These are phyloP conservation scores for Spisula solida DNA, from an alignment of 2,888 invertebrate genomes.

Conservation along the genomic window DNA sequence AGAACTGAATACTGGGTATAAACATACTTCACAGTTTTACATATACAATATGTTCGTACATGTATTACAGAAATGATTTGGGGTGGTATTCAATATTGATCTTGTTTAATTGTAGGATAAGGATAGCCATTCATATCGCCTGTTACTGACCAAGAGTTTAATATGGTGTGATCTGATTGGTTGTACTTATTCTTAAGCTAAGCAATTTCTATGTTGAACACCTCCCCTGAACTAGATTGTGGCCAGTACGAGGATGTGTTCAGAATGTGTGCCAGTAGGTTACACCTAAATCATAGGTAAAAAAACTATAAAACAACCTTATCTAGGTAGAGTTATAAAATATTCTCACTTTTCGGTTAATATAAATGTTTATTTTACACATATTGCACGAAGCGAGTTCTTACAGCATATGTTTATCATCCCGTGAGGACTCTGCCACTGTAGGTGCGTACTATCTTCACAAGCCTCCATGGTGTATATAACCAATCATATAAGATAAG, in stretches of 20 bases:
- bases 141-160: too few species aligned
- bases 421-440: neutral
- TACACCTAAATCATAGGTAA: neutral
- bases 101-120: too few species aligned
- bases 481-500: neutral
- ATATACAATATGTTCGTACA: too few species aligned
- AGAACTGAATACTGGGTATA: too few species aligned
- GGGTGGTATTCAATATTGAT: too few species aligned
- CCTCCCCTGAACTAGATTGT: too few species aligned
- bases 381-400: neutral
- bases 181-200: too few species aligned
- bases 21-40: too few species aligned
- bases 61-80: too few species aligned
- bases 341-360: slow-evolving; percentile 10
- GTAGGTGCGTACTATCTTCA: neutral
- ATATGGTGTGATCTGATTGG: too few species aligned
- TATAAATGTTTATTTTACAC: slow-evolving; percentile 16
- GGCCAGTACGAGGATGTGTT: neutral
- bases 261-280: neutral
- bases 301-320: neutral
- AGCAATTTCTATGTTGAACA: too few species aligned
- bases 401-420: slow-evolving; percentile 19
- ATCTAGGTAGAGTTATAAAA: neutral
- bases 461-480: neutral
- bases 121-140: too few species aligned